Evolutionary conservation across 2,888 invertebrate species (phyloP).

Genomic region (Polydesmus complanatus): DNA sequence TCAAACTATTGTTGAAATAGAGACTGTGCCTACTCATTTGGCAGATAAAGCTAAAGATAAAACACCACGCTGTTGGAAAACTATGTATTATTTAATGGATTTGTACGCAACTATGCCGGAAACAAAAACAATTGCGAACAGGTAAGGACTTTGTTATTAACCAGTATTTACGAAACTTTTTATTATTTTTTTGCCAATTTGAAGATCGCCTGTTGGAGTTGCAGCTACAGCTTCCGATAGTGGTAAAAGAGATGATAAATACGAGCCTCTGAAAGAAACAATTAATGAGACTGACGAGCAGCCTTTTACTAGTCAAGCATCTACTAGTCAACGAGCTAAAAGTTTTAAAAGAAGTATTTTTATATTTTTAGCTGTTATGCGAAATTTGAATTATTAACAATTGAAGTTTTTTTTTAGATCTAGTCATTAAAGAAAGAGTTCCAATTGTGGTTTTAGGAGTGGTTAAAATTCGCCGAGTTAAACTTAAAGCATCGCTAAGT

Average conservation of each 20-base stretch:
- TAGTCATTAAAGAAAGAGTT: conserved; percentile 18
- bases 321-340: conserved; percentile 5
- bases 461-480: conserved; percentile 68
- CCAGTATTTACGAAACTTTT: background rate
- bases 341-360: conserved; percentile 4
- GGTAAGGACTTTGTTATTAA: conserved; percentile 32
- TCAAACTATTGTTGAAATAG: conserved; percentile 29
- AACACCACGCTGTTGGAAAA: conserved; percentile 83
- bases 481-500: conserved; percentile 74
- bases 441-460: conserved; percentile 60
- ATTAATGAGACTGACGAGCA: conserved; percentile 19
- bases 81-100: conserved; percentile 79
- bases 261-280: conserved; percentile 35
- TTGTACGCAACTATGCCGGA: conserved; percentile 89
- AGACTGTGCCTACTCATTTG: conserved; percentile 28
- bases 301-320: background rate
- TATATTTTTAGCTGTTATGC: background rate
- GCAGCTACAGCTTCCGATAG: conserved; percentile 52
- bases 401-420: conserved; percentile 2
- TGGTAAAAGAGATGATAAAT: conserved; percentile 36
- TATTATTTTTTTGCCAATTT: background rate
- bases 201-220: conserved; percentile 42
- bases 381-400: background rate
- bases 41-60: conserved; percentile 32
- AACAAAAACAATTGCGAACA: conserved; percentile 75